Evolutionary conservation across 2,888 invertebrate species (phyloP).

Genomic region (Epinotia ramella): DNA sequence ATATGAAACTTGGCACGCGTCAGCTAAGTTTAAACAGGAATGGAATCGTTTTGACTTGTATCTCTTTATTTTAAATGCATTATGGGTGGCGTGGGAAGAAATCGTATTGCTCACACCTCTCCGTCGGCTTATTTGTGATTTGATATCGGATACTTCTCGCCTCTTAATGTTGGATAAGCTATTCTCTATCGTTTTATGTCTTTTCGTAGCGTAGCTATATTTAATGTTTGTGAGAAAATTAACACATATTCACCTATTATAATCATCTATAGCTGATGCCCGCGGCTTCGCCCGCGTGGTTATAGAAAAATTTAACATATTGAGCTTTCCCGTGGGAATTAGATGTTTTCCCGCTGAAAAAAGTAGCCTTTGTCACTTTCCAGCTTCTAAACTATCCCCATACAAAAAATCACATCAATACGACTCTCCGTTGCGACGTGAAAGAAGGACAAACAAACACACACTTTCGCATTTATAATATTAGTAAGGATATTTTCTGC

Average conservation of each 20-base stretch:
- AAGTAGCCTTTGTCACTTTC: no score
- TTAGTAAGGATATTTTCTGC: no score
- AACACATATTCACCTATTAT: neutral
- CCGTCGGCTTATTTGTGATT: constrained; percentile 15
- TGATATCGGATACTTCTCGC: constrained; percentile 3
- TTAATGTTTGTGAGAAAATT: neutral
- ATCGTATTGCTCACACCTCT: constrained; percentile 34
- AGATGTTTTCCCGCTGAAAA: no score
- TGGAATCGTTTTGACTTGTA: constrained; percentile 7
- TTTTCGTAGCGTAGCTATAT: neutral
- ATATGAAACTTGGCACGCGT: constrained; percentile 25
- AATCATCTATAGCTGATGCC: no score
- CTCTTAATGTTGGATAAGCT: neutral
- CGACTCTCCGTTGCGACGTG: no score
- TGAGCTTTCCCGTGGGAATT: no score
- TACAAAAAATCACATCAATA: no score
- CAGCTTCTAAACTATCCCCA: no score
- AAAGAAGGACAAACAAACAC: no score
- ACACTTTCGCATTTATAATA: no score
- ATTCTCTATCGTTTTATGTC: neutral
- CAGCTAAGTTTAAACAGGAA: constrained; percentile 14
- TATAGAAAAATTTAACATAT: no score
- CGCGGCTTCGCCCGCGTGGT: no score
- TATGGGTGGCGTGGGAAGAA: constrained; percentile 37
- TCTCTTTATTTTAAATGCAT: constrained; percentile 18